Evolutionary conservation across 2,797 vertebrate genomes (phyloP), one percentile per base, ranked within the genome.

Genomic region (Clarias laeviceps): DNA sequence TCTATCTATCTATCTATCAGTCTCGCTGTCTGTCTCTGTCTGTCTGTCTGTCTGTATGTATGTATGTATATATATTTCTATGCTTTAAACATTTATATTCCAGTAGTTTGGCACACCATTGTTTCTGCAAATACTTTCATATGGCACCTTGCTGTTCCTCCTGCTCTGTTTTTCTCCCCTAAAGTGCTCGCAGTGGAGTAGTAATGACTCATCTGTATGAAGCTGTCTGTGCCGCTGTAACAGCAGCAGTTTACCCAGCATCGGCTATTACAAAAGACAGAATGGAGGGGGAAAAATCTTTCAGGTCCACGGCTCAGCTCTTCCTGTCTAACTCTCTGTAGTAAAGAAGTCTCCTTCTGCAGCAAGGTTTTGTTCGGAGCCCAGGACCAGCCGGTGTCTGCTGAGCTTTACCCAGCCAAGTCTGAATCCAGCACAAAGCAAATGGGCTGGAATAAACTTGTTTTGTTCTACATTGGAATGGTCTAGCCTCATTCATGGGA

Each of bases 171-270:
- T 66, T 88, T 69, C 68, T 50, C 24, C 70, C 84, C 62, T 89
- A 84, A 85, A 77, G 62, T 82, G 79, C 62, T 34, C 73, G 80
- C 81, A 62, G 29, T 79, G 81, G 57, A 66, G 81, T 68, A 72
- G 80, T 89, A 88, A 89, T 88, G 82, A 87, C 61, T 83, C 88
- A 89, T 87, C 89, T 89, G 87, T 84, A 86, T 88, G 84, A 66
- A 86, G 80, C 87, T 74, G 85, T 84, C 78, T 77, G 56, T 20
- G 54, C 82, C 69, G 83, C 80, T 88, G 80, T 68, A 78, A 81
- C 85, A 82, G 80, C 80, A 82, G 64, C 34, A 78, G 85, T 69
- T 83, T 80, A 76, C 69, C 70, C 78, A 27, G 72, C 64, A 27
- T 65, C 37, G 62, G 57, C 81, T 78, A 79, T 83, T 86, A 86